These are phyloP conservation scores for Papilio glaucus DNA, from an alignment of 1,140 invertebrate species.

Conservation along the genomic window DNA sequence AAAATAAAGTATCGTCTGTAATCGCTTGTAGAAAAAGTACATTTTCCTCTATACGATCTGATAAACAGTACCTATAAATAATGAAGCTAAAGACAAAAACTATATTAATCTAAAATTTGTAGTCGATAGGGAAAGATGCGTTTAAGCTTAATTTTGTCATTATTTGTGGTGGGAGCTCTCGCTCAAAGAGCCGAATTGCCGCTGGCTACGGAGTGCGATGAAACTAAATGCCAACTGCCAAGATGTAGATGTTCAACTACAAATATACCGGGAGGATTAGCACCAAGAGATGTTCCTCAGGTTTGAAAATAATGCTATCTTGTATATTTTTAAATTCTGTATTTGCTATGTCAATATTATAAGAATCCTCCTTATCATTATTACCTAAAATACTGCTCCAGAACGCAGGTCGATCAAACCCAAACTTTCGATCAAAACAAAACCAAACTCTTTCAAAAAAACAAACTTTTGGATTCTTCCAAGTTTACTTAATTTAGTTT, in stretches of 20 bases:
- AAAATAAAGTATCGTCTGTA: neutral
- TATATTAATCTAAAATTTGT: neutral
- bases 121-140: neutral
- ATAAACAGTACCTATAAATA: slow-evolving; percentile 6
- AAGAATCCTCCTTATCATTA: neutral
- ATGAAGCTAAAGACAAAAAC: neutral
- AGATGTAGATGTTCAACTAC: slow-evolving; percentile 81
- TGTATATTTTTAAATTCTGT: neutral
- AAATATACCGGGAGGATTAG: slow-evolving; percentile 72
- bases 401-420: too few species aligned
- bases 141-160: slow-evolving; percentile 22
- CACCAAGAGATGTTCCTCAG: slow-evolving; percentile 74
- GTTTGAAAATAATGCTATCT: slow-evolving; percentile 50
- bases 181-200: slow-evolving; percentile 44
- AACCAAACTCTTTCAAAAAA: too few species aligned
- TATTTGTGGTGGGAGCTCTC: slow-evolving; percentile 33
- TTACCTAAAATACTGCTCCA: too few species aligned
- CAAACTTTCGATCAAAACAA: too few species aligned
- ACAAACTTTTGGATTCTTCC: too few species aligned
- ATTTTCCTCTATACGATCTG: neutral
- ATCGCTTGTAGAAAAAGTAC: slow-evolving; percentile 6
- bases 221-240: slow-evolving; percentile 62
- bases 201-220: slow-evolving; percentile 55
- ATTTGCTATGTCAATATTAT: neutral
- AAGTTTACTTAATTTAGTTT: too few species aligned